Evolutionary conservation across 2,113 vertebrate species (phyloP), one percentile per base, ranked within the genome.

Genomic region (Paradisaea rubra): DNA sequence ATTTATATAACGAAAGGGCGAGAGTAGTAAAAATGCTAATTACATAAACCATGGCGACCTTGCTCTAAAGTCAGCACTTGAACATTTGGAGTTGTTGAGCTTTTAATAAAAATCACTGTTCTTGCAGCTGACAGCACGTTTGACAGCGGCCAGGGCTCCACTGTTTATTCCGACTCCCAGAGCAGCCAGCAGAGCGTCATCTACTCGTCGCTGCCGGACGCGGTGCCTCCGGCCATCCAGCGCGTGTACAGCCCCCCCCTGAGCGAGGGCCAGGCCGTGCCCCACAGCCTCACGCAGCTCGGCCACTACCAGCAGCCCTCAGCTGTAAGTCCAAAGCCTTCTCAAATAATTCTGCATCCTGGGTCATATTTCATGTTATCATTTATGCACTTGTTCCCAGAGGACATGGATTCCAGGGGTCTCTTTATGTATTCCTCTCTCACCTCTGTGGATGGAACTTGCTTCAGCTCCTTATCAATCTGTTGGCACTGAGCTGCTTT

Each of bases 111-210:
- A 60, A 33, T 25, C 2, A 6, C 83, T 93, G 39, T 85, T 81
- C 53, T 89, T 94, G 7, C 97, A 99, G 99, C 99, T 61, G 99
- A 98, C 94, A 97, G 98, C 98, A 97, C 98, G 49, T 99, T 98
- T 42, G 99, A 99, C 97, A 99, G 98, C 17, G 98, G 98, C 64
- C 97, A 98, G 88, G 98, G 98, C 87, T 98, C 98, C 60, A 96
- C 98, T 1, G 97, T 99, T 61, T 98, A 98, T 76, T 98, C 98
- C 3, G 98, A 99, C 37, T 98, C 98, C 0, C 98, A 98, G 80
- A 98, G 98, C 97, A 98, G 98, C 98, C 99, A 99, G 97, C 98
- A 99, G 59, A 99, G 98, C 8, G 97, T 98, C 59, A 95, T 98
- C 91, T 98, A 98, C 96, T 98, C 98, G 3, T 98, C 98, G 0